Evolutionary conservation across 2,888 invertebrate genomes (phyloP), one percentile per base, ranked within the genome.

Genomic region (Therioaphis trifolii): DNA sequence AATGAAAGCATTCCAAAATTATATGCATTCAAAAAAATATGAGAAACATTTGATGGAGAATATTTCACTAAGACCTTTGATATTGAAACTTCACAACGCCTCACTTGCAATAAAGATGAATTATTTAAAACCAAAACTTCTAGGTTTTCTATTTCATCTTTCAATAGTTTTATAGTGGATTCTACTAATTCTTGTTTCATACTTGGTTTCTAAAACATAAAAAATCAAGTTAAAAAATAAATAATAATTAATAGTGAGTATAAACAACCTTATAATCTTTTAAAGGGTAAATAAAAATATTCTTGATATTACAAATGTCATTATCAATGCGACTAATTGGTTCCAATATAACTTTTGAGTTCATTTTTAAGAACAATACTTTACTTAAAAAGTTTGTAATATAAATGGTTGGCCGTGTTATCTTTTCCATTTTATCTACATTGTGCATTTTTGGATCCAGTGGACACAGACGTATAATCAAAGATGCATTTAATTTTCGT

Each of bases 371-470:
- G n/a, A n/a, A n/a, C n/a, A n/a, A n/a, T n/a, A n/a, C n/a, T n/a
- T n/a, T n/a, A n/a, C n/a, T n/a, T n/a, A n/a, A n/a, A n/a, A n/a
- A n/a, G n/a, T n/a, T n/a, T n/a, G n/a, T n/a, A n/a, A 82, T n/a
- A 74, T 82, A 82, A 52, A 74, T 63, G 27, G 82, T 82, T 40
- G 82, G 82, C 82, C 82, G 74, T 24, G 18, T 24, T 9, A 82
- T 74, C 40, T 4, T 5, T 52, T 82, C 63, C 72, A 82, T 61
- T 63, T 82, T 52, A 4, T 82, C 52, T 40, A 72, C 18, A 52
- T 66, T 82, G 63, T 52, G 63, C 82, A 82, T 82, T 24, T 14
- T 49, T 63, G n/a, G 14, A 24, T 63, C 63, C 24, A 82, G 52
- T 24, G 74, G 74, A 74, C 82, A 82, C 14, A 82, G 52, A 4